Evolutionary conservation across 2,113 vertebrate genomes (phyloP).

Genomic region (Nymphicus hollandicus): DNA sequence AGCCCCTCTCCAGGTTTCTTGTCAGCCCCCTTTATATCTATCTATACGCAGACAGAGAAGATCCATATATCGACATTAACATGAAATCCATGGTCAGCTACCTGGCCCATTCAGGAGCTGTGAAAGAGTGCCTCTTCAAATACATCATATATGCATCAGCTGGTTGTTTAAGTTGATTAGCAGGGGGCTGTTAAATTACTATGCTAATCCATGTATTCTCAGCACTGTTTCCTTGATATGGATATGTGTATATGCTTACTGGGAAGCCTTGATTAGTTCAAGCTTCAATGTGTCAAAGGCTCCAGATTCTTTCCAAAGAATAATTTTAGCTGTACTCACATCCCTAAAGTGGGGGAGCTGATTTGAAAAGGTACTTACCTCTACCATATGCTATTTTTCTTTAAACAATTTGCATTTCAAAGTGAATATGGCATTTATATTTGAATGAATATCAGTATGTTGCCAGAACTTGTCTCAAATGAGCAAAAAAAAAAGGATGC

Average conservation of each 20-base stretch:
- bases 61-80: rapidly evolving
- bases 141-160: constrained; percentile 43
- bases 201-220: constrained; percentile 73
- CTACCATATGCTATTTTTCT: constrained; percentile 81
- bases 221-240: constrained; percentile 70
- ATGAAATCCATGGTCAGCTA: not conserved
- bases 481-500: constrained; percentile 71
- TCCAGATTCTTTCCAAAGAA: constrained; percentile 74
- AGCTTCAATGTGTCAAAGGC: constrained; percentile 73
- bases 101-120: constrained; percentile 3
- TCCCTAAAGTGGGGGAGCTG: constrained; percentile 70
- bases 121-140: constrained; percentile 10
- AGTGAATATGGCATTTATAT: constrained; percentile 71
- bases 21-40: not conserved
- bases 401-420: constrained; percentile 84
- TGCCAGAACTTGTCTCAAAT: constrained; percentile 70
- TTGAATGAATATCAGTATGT: constrained; percentile 78
- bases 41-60: rapidly evolving
- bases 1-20: not conserved
- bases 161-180: constrained; percentile 65
- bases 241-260: constrained; percentile 65
- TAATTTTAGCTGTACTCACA: constrained; percentile 69
- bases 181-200: constrained; percentile 72
- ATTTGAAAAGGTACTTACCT: constrained; percentile 79
- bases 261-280: constrained; percentile 73